Base-by-base conservation (phyloP, 2,888 invertebrate species). In the Scrobipalpa costella region DNA sequence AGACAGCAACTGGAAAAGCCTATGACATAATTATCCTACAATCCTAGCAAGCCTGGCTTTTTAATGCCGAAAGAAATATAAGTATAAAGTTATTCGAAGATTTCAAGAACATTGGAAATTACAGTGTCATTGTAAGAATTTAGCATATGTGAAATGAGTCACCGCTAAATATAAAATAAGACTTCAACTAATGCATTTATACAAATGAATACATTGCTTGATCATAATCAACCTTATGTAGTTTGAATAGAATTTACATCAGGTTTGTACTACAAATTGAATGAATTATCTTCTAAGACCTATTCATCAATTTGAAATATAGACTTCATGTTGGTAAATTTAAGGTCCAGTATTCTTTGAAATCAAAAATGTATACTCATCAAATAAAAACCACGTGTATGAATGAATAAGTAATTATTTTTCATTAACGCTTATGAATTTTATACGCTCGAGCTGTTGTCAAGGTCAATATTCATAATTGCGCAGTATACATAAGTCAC, bases 401-500 rank as follows among this genome's bases (percentile, higher is more conserved):
- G 61, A 58, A 47, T 40, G 40, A 55, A 33, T 34, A 50, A 50
- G 11, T 47, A 40, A 40, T 40, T 40, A 40, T 40, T 40, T 40
- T 40, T 40, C 40, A 40, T 47, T 17, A 50, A 21, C 50, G 50
- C 50, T 19, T 19, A 19, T 50, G 47, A 17, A 40, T 47, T 47
- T 17, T 19, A 21, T 21, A 50, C 19, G 50, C 19, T 50, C 7
- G 50, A 19, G 7, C 19, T 21, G 50, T 21, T 50, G 19, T 50
- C 50, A 50, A 50, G 50, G 50, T 21, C 50, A 50, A 1, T 40
- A n/a, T n/a, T 40, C 40, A 40, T 40, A 40, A 40, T n/a, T 40
- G 13, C 40, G 40, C 40, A 40, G 40, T 6, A n/a, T 40, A 40
- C 40, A 40, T 13, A 38, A 38, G 38, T 38, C 7, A 2, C 8